Evolutionary conservation across 2,797 vertebrate genomes (phyloP).

Genomic region (Botia almorhae): DNA sequence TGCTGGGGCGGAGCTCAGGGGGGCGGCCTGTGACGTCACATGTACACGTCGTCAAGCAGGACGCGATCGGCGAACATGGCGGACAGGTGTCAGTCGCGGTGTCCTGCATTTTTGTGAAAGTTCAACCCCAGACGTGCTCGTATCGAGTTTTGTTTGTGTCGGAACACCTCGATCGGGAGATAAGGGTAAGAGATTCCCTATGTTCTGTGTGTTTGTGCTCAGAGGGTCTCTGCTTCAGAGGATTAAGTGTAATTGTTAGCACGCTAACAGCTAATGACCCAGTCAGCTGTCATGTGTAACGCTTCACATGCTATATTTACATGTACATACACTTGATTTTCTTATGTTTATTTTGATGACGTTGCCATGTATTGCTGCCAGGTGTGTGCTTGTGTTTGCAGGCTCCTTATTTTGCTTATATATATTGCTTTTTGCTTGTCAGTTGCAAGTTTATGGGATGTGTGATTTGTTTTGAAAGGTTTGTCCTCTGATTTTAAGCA

Average conservation of each 20-base stretch:
- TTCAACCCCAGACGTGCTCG: constrained; percentile 52
- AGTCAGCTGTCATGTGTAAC: constrained; percentile 43
- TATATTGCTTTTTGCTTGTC: background rate
- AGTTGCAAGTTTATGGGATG: constrained; percentile 3
- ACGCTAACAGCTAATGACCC: constrained; percentile 47
- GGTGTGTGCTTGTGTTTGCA: background rate
- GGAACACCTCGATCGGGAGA: constrained; percentile 56
- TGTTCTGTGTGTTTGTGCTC: background rate
- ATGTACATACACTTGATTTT: background rate
- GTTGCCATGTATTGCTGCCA: background rate
- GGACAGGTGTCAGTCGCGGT: constrained; percentile 74
- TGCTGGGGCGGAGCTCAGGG: background rate
- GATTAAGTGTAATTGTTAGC: constrained; percentile 44
- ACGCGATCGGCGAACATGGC: constrained; percentile 84
- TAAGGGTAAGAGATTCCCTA: background rate
- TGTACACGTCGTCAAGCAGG: constrained; percentile 89
- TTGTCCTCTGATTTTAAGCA: background rate
- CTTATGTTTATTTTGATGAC: background rate
- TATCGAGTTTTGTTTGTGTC: constrained; percentile 56
- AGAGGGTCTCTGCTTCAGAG: background rate
- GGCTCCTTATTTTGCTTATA: background rate
- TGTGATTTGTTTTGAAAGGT: constrained; percentile 20
- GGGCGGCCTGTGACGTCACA: constrained; percentile 66
- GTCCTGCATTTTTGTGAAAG: constrained; percentile 77
- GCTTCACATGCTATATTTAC: constrained; percentile 22